Evolutionary conservation across 53 echinoderm and acorn worm species (phyloP).

Genomic region (Crossaster papposus): DNA sequence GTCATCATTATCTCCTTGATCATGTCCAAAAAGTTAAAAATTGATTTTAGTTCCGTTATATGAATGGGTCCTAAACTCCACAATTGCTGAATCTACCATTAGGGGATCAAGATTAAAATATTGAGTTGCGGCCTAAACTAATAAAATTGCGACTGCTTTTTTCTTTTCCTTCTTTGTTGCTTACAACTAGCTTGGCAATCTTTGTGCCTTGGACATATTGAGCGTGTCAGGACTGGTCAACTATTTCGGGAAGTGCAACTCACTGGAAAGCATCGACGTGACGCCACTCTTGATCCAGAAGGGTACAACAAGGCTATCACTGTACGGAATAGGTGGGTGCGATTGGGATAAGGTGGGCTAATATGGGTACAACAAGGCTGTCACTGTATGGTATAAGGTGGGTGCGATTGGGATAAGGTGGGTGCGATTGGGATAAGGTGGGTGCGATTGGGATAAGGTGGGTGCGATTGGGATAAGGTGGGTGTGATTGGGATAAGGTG

Average conservation of each 20-base stretch:
- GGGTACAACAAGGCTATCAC: conserved; percentile 86
- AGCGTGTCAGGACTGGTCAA: conserved; percentile 95
- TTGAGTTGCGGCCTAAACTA: too few species aligned
- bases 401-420: not conserved
- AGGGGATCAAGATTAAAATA: too few species aligned
- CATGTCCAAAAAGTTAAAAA: too few species aligned
- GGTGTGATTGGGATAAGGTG: not conserved
- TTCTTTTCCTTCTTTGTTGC: not conserved
- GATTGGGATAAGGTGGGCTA: not conserved
- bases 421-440: not conserved
- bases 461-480: not conserved
- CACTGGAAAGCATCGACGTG: conserved; percentile 88
- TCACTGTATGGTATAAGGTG: not conserved
- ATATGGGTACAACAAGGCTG: conserved; percentile 59
- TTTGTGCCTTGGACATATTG: conserved; percentile 90
- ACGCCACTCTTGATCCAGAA: conserved; percentile 88
- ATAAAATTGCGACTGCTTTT: not conserved
- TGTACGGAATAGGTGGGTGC: conserved; percentile 89
- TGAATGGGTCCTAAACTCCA: too few species aligned
- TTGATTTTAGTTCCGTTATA: too few species aligned
- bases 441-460: conserved; percentile 71
- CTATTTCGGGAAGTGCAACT: conserved; percentile 91
- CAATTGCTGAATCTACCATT: too few species aligned
- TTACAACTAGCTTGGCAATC: conserved; percentile 76
- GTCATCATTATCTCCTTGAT: too few species aligned